phyloP scores from a whole-genome alignment of 2,113 vertebrate genomes.

The Cyanoderma ruficeps region DNA sequence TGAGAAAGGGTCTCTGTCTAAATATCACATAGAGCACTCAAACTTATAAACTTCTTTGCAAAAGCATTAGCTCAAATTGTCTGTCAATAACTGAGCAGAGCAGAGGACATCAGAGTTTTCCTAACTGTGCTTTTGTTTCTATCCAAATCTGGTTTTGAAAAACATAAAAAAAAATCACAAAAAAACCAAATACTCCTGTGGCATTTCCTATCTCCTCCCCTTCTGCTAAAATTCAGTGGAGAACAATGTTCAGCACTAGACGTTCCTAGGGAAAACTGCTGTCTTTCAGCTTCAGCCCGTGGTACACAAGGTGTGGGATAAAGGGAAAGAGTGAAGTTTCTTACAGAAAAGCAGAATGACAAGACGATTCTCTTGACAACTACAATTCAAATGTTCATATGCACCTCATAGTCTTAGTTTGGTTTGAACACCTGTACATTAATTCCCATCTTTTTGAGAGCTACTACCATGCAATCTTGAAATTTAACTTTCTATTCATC shows the following conservation, averaged over 20 bases:
- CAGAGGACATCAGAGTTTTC: not conserved
- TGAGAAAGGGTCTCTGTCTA: not conserved
- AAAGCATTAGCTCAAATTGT: not conserved
- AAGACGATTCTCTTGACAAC: not conserved
- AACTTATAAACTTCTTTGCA: not conserved
- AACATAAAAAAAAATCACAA: not conserved
- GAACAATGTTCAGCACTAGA: not conserved
- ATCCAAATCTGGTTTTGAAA: not conserved
- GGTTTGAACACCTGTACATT: not conserved
- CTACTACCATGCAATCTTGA: not conserved
- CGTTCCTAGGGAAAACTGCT: not conserved
- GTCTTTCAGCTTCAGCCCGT: not conserved
- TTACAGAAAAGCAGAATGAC: not conserved
- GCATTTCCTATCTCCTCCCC: not conserved
- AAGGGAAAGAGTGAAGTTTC: not conserved
- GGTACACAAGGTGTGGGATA: not conserved
- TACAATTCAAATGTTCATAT: not conserved
- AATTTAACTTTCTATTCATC: not conserved
- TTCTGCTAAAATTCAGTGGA: not conserved
- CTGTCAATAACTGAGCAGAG: not conserved
- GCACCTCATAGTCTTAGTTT: not conserved
- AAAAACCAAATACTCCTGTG: not conserved
- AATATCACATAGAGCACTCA: not conserved
- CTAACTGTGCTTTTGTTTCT: not conserved
- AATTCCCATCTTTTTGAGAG: not conserved